Percentiles rank a stretch among this genome's conserved stretches.
Conservation (phyloP, 2,888 invertebrate species). For the Calameuta pallipes region DNA sequence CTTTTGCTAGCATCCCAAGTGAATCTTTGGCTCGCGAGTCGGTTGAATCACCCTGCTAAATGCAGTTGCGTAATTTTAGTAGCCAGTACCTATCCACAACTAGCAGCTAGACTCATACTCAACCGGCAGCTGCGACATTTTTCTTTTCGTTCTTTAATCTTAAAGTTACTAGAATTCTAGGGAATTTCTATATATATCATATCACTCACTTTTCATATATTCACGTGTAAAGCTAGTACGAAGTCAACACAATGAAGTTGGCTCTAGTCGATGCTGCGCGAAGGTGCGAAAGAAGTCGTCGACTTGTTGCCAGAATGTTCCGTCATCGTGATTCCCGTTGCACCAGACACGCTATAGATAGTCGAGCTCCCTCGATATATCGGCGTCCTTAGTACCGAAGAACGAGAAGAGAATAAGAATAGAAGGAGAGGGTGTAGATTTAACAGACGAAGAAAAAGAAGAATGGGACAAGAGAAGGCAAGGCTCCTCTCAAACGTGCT, state of each 20-base stretch:
- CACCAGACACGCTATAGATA: neutral
- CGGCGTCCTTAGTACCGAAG: neutral
- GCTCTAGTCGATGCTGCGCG: neutral
- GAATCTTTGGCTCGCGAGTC: slow-evolving; percentile 21
- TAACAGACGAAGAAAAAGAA: neutral
- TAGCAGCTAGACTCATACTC: neutral
- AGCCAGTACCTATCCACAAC: neutral
- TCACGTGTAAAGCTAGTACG: neutral
- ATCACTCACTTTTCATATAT: neutral
- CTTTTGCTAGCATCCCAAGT: neutral
- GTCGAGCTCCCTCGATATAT: neutral
- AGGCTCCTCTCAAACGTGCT: slow-evolving; percentile 1
- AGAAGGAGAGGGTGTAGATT: slow-evolving; percentile 1
- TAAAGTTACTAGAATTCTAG: neutral
- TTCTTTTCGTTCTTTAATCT: neutral
- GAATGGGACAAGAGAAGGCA: neutral
- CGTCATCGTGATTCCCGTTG: neutral
- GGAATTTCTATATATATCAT: neutral
- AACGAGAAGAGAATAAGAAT: neutral
- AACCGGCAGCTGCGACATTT: neutral
- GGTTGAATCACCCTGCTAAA: slow-evolving; percentile 58
- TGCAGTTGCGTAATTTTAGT: slow-evolving; percentile 53
- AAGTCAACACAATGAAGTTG: neutral
- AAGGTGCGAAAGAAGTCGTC: neutral
- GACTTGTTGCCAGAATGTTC: neutral